phyloP scores from a whole-genome alignment of 1,140 invertebrate genomes.

The Anagrus nilaparvatae region DNA sequence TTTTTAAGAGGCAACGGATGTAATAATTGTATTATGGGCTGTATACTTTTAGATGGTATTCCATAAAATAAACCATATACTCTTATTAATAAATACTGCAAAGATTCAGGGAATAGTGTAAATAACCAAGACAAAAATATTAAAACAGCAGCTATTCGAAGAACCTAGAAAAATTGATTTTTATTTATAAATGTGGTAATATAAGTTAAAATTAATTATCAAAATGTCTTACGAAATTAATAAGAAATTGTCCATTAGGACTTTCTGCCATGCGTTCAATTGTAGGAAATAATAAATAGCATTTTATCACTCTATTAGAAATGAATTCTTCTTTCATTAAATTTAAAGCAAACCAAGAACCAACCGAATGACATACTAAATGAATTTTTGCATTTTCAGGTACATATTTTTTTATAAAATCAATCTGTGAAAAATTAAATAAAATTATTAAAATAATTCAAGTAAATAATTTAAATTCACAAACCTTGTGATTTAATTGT shows the following conservation, averaged over 20 bases:
- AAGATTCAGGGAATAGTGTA: conserved; percentile 45
- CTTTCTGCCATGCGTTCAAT: conserved; percentile 66
- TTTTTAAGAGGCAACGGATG: conserved; percentile 42
- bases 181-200: neutral
- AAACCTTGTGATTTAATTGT: conserved; percentile 70
- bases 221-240: conserved; percentile 41
- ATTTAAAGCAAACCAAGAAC: conserved; percentile 68
- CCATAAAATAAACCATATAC: conserved; percentile 42
- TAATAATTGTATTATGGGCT: conserved; percentile 43
- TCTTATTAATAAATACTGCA: conserved; percentile 43
- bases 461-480: conserved; percentile 9
- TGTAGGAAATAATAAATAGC: conserved; percentile 72
- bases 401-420: conserved; percentile 63
- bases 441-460: conserved; percentile 15
- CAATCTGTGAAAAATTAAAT: conserved; percentile 36
- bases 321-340: conserved; percentile 51
- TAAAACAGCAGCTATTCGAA: conserved; percentile 45
- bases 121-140: conserved; percentile 49
- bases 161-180: conserved; percentile 20
- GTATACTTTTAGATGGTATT: conserved; percentile 34
- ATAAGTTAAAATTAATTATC: neutral
- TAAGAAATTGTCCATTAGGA: conserved; percentile 55
- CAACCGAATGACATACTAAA: conserved; percentile 77
- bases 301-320: conserved; percentile 40
- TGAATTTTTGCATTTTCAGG: conserved; percentile 57